phyloP scores from a whole-genome alignment of 2,888 invertebrate species.

The Leuctra nigra region DNA sequence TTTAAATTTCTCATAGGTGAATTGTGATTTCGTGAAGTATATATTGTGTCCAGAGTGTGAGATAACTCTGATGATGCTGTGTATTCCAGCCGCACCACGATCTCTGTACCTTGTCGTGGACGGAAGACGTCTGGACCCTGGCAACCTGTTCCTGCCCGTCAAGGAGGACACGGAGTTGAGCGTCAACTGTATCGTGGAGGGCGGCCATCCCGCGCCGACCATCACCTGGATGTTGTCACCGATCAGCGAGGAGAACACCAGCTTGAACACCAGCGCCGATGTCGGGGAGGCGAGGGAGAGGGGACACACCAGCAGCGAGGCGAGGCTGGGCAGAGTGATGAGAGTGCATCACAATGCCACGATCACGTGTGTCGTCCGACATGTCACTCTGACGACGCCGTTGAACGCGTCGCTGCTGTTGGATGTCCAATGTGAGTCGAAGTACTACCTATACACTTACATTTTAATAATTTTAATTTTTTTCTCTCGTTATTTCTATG shows the following conservation, averaged over 20 bases:
- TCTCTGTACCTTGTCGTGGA: slow-evolving; percentile 82
- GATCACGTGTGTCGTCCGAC: slow-evolving; percentile 72
- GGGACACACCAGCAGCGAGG: slow-evolving; percentile 46
- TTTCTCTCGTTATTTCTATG: too few species aligned
- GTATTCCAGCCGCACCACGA: too few species aligned
- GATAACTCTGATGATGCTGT: too few species aligned
- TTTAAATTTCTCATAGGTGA: too few species aligned
- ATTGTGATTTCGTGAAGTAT: too few species aligned
- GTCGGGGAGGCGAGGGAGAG: neutral
- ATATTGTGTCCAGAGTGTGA: too few species aligned
- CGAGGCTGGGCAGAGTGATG: slow-evolving; percentile 65
- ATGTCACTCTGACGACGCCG: slow-evolving; percentile 51
- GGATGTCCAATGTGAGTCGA: slow-evolving; percentile 60
- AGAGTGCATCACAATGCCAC: slow-evolving; percentile 83
- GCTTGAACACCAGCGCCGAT: neutral
- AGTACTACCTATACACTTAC: too few species aligned
- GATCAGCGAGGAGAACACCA: slow-evolving; percentile 47
- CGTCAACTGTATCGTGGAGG: slow-evolving; percentile 81
- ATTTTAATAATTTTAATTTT: too few species aligned
- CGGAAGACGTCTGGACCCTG: slow-evolving; percentile 74
- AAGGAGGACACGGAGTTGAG: slow-evolving; percentile 76
- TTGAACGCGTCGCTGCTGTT: slow-evolving; percentile 53
- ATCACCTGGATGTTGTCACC: slow-evolving; percentile 57
- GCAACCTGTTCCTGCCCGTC: slow-evolving; percentile 82
- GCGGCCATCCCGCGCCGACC: slow-evolving; percentile 63